Evolutionary conservation across 2,888 invertebrate species (phyloP).

Genomic region (Caenorhabditis sp.): DNA sequence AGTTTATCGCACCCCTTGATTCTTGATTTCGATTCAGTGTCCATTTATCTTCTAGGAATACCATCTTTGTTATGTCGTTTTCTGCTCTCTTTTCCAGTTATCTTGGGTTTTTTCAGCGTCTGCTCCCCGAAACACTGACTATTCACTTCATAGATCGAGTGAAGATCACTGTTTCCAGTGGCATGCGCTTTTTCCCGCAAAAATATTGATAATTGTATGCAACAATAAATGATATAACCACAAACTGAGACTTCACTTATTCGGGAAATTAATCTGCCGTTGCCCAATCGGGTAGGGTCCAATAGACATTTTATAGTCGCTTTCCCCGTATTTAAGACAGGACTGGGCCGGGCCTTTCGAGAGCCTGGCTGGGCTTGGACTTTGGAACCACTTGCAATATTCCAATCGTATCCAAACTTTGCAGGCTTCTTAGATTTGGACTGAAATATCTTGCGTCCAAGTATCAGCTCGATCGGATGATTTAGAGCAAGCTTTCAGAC

Average conservation of each 20-base stretch:
- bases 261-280: too few relatives aligned
- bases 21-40: neutral
- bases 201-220: neutral
- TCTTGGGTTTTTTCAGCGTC: slow-evolving; percentile 33
- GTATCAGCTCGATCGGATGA: too few relatives aligned
- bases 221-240: neutral
- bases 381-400: too few relatives aligned
- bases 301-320: too few relatives aligned
- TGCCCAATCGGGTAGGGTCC: too few relatives aligned
- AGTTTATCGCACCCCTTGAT: neutral
- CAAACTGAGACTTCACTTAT: neutral
- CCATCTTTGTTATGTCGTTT: neutral
- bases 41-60: neutral
- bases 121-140: slow-evolving; percentile 7
- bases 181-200: slow-evolving; percentile 28
- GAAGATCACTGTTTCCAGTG: slow-evolving; percentile 1
- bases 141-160: neutral
- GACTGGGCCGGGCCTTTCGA: too few relatives aligned
- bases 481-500: too few relatives aligned
- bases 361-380: too few relatives aligned
- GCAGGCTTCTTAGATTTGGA: too few relatives aligned
- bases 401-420: too few relatives aligned
- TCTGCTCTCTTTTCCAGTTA: neutral
- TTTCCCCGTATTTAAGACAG: too few relatives aligned
- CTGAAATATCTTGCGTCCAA: too few relatives aligned